These are phyloP conservation scores for Prorops nasuta DNA, from an alignment of 1,140 invertebrate genomes.

Conservation along the genomic window DNA sequence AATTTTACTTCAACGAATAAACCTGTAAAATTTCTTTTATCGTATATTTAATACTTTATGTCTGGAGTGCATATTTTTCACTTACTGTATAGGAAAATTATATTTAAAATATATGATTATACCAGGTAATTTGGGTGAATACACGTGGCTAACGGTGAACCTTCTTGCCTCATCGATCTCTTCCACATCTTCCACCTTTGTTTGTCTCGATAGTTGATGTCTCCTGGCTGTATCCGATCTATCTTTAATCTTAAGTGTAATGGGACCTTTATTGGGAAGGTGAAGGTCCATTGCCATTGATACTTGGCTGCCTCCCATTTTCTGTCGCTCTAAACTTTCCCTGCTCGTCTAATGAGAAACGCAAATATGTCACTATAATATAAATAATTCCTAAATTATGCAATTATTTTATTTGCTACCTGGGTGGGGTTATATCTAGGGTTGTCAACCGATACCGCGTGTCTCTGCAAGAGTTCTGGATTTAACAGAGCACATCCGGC, in stretches of 20 bases:
- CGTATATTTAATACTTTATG: too few species aligned
- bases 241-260: conserved; percentile 69
- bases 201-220: conserved; percentile 73
- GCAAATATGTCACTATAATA: neutral
- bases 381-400: too few species aligned
- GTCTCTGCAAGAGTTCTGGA: conserved; percentile 60
- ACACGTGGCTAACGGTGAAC: conserved; percentile 11
- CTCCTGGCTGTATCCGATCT: conserved; percentile 68
- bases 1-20: too few species aligned
- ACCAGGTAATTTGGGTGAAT: conserved; percentile 43
- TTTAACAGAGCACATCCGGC: conserved; percentile 61
- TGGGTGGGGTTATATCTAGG: conserved; percentile 52
- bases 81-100: neutral
- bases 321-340: conserved; percentile 55
- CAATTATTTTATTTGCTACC: too few species aligned
- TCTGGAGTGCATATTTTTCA: neutral
- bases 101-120: neutral
- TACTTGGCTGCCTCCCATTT: conserved; percentile 63
- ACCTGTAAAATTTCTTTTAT: too few species aligned
- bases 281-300: conserved; percentile 75
- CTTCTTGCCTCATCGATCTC: conserved; percentile 39
- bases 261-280: conserved; percentile 62
- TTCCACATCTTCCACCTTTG: conserved; percentile 64
- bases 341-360: conserved; percentile 30
- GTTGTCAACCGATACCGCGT: conserved; percentile 70